Base-by-base conservation (phyloP, 1,140 invertebrate genomes). In the Gryon sp. region DNA sequence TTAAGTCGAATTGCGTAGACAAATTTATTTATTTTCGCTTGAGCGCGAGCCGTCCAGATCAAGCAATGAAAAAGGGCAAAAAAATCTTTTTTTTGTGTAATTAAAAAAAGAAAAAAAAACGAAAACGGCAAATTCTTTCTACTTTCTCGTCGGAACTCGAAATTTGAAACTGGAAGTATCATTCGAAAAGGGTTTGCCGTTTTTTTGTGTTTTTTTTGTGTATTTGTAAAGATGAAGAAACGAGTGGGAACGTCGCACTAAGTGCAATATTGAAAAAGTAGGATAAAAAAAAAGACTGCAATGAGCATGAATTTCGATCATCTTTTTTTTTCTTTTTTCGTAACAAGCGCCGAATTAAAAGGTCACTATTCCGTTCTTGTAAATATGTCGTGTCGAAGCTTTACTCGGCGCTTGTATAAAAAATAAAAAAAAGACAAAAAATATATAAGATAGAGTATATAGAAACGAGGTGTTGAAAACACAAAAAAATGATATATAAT, bases 201-300 rank as follows among this genome's bases (percentile, higher is more conserved):
- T 50, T 34, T 24, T 34, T 34, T 11, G 2, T 11, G 9, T 4
- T 24, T 24, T 24, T 4, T 24, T 24, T 24, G 7, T 24, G 3
- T 24, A 12, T 12, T 11, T 9, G 32, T 34, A 4, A 34, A 36
- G n/a, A 14, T 26, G 12, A 30, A 20, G 8, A 14, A 4, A 11
- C n/a, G 16, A 18, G 6, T 9, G 8, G 8, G 12, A n/a, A 12
- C 9, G 40, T 5, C 41, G 55, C 55, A 46, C 55, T 18, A 62
- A 32, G 60, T 43, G 30, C 60, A 65, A 63, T 41, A 63, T 7
- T n/a, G 45, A 18, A 20, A 7, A n/a, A 18, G 20, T 40, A 63
- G 32, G 41, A 15, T 7, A 15, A 20, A 22, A 45, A 45, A 15
- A 45, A n/a, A 30, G 53, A 57, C 15, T 26, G 20, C 34, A 26